Evolutionary conservation across 1,140 invertebrate genomes (phyloP), one percentile per base, ranked within the genome.

Genomic region (Gonatopus flavifemur): DNA sequence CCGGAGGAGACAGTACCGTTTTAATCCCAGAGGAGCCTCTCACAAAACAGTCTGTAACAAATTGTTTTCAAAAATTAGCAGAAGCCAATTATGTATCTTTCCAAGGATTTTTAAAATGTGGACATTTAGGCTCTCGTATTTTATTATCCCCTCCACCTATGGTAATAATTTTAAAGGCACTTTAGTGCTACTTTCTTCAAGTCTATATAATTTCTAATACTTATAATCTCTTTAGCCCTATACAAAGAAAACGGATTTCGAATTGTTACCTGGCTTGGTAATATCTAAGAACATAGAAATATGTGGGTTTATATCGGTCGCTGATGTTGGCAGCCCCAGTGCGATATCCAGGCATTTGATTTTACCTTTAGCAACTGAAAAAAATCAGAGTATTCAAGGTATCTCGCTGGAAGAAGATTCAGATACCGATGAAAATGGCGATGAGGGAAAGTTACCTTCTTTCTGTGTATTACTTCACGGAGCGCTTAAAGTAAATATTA

Each of bases 401-500:
- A 81, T 74, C 67, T 80, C 75, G 6, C 57, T 82, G 7, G 81
- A 82, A 48, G 81, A 83, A 37, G 81, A 82, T 15, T 85, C 83
- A 2, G 84, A 82, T 43, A 77, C 75, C 2, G 86, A 90, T 73
- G 83, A 84, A 35, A 69, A 68, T 13, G 78, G 79, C 35, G 88
- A 94, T 72, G 89, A 94, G 60, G 88, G 91, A 49, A 90, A 88
- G 77, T 79, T 84, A 36, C 88, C 93, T 1, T 93, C 93, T 9
- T 94, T 98, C 69, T 96, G 94, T 76, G 94, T 97, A 4, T 74
- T 98, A 6, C 78, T 98, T 8, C 96, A 98, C 76, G 95, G 94
- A 12, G 93, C 94, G 41, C 78, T 98, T 3, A 98, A 97, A 80
- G 90, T 90, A 79, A 58, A 33, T 24, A 2, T 16, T 9, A 47